Evolutionary conservation across 2,888 invertebrate genomes (phyloP).

Genomic region (Andrena flavipes): DNA sequence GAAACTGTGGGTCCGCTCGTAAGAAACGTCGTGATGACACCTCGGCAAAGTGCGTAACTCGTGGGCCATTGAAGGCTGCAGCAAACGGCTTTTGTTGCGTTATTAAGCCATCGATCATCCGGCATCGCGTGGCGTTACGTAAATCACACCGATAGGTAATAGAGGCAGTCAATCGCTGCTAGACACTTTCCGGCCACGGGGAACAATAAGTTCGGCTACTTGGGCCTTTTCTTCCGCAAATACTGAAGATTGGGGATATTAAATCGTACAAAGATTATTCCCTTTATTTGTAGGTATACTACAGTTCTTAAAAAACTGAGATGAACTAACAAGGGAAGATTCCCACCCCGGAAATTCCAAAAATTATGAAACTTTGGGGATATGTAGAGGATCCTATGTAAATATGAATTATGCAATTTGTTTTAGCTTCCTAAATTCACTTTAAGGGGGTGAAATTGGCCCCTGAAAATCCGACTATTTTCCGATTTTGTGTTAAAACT

Average conservation of each 20-base stretch:
- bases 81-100: conserved; percentile 42
- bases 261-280: no score
- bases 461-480: no score
- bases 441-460: no score
- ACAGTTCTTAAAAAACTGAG: no score
- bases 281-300: no score
- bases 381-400: no score
- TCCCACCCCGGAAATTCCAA: no score
- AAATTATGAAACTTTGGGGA: no score
- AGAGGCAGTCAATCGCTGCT: not conserved
- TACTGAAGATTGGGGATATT: not conserved
- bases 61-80: not conserved
- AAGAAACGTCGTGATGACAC: conserved; percentile 37
- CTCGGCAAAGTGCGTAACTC: conserved; percentile 37
- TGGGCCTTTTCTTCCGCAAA: not conserved
- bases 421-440: no score
- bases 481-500: no score
- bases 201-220: not conserved
- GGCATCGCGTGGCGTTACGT: conserved; percentile 21
- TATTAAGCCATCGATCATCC: conserved; percentile 34
- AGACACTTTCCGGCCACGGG: not conserved
- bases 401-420: no score
- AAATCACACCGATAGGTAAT: conserved; percentile 18
- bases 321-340: no score
- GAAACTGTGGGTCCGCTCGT: conserved; percentile 18